Evolutionary conservation across 2,797 vertebrate genomes (phyloP).

Genomic region (Myotis vivesi): DNA sequence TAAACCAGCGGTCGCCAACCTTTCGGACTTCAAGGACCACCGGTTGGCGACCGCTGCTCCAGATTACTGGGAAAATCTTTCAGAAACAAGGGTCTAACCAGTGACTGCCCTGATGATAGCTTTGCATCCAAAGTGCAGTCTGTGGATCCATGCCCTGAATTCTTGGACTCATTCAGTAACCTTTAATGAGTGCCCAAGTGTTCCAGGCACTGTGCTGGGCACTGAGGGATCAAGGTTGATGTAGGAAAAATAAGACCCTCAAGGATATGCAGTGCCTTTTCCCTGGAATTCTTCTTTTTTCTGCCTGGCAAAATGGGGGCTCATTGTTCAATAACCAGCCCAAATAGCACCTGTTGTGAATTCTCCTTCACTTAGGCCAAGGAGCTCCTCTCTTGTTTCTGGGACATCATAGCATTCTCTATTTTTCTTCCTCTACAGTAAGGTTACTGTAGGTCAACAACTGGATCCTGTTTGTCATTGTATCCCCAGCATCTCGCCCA

Average conservation of each 20-base stretch:
- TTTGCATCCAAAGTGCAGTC: background rate
- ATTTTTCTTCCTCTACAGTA: background rate
- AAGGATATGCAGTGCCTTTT: background rate
- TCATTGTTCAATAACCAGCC: background rate
- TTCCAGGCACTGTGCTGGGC: background rate
- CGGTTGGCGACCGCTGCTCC: background rate
- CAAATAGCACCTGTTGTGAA: background rate
- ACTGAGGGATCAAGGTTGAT: background rate
- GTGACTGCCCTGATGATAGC: background rate
- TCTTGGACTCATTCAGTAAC: background rate
- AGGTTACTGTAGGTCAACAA: background rate
- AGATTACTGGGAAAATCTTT: background rate
- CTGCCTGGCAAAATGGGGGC: background rate
- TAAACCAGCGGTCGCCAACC: no score
- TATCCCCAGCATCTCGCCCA: background rate
- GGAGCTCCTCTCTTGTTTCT: background rate
- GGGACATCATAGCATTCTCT: background rate
- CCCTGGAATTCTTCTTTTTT: background rate
- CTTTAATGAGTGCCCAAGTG: background rate
- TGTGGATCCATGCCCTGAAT: background rate
- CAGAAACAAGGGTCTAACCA: background rate
- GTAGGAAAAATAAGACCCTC: background rate
- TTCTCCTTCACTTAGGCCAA: background rate
- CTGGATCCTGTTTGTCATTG: background rate
- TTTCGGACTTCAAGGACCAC: no score